Evolutionary conservation across 2,888 invertebrate species (phyloP).

Genomic region (Polietes domitor): DNA sequence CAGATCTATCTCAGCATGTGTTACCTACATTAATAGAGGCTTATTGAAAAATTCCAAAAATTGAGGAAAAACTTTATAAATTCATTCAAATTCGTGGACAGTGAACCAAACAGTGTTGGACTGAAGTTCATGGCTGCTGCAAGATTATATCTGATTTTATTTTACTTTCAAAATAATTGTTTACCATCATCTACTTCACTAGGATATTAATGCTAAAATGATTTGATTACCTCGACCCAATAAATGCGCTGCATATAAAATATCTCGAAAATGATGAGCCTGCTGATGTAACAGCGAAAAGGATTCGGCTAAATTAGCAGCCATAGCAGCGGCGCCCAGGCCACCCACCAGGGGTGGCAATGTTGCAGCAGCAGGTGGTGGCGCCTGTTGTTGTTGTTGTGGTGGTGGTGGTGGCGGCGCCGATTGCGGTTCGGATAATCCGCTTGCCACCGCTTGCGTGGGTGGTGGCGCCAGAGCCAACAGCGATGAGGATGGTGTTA

Average conservation of each 20-base stretch:
- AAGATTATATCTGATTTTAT: too few relatives aligned
- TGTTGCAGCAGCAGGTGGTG: conserved; percentile 36
- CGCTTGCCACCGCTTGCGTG: conserved; percentile 25
- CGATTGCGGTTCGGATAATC: conserved; percentile 35
- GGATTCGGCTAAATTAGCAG: conserved; percentile 80
- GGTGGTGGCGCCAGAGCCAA: conserved; percentile 6
- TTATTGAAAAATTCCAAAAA: too few relatives aligned
- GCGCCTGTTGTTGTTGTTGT: conserved; percentile 32
- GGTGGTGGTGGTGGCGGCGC: conserved; percentile 12
- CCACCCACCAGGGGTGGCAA: conserved; percentile 60
- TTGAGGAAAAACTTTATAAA: too few relatives aligned
- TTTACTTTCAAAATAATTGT: too few relatives aligned
- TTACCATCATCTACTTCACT: too few relatives aligned
- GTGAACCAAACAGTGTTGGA: too few relatives aligned
- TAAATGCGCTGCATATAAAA: conserved; percentile 85
- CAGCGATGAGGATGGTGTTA: conserved; percentile 19
- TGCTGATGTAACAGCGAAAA: conserved; percentile 81
- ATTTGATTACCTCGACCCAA: conserved; percentile 82
- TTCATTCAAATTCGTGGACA: too few relatives aligned
- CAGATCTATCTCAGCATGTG: too few relatives aligned
- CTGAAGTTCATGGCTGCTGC: too few relatives aligned
- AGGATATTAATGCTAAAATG: too few relatives aligned
- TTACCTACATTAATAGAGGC: too few relatives aligned
- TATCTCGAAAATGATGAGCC: conserved; percentile 83
- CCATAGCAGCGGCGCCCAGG: conserved; percentile 73